Evolutionary conservation across 2,888 invertebrate genomes (phyloP).

Genomic region (Ochropleura plecta): DNA sequence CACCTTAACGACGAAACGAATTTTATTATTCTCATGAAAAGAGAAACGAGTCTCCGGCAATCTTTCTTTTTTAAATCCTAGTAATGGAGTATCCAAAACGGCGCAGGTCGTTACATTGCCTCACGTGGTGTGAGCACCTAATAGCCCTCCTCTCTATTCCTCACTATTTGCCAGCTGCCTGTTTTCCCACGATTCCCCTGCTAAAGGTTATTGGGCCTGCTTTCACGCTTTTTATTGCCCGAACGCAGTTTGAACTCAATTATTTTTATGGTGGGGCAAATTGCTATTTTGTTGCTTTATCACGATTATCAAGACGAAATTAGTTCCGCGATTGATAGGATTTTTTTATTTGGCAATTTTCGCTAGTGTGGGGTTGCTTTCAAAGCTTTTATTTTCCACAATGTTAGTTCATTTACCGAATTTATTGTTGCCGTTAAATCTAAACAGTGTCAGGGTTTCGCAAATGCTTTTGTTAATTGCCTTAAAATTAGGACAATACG

Average conservation of each 20-base stretch:
- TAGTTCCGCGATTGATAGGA: slow-evolving; percentile 86
- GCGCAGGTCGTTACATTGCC: slow-evolving; percentile 82
- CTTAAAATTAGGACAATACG: slow-evolving; percentile 19
- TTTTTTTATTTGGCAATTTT: slow-evolving; percentile 74
- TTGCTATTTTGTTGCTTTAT: slow-evolving; percentile 90
- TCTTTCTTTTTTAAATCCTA: slow-evolving; percentile 74
- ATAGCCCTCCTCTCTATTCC: slow-evolving; percentile 86
- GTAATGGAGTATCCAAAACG: slow-evolving; percentile 81
- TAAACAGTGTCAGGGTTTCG: slow-evolving; percentile 23
- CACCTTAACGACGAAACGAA: slow-evolving; percentile 39
- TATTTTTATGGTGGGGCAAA: slow-evolving; percentile 90
- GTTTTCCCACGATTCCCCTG: slow-evolving; percentile 85
- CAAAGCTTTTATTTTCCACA: slow-evolving; percentile 51
- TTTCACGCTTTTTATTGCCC: slow-evolving; percentile 90
- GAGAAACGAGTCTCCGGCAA: slow-evolving; percentile 59
- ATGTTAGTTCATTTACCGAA: slow-evolving; percentile 49
- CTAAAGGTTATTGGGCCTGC: slow-evolving; percentile 89
- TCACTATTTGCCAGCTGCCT: slow-evolving; percentile 86
- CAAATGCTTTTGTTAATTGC: slow-evolving; percentile 30
- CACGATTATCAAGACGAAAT: slow-evolving; percentile 89
- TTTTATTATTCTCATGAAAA: slow-evolving; percentile 64
- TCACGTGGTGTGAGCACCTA: slow-evolving; percentile 84
- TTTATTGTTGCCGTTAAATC: slow-evolving; percentile 47
- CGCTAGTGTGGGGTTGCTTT: slow-evolving; percentile 56
- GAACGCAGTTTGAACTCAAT: slow-evolving; percentile 90